Percentiles rank a stretch among this genome's conserved stretches.
These are phyloP conservation scores for Microtus obscurus DNA, from an alignment of 2,797 vertebrate genomes.

Conservation along the genomic window DNA sequence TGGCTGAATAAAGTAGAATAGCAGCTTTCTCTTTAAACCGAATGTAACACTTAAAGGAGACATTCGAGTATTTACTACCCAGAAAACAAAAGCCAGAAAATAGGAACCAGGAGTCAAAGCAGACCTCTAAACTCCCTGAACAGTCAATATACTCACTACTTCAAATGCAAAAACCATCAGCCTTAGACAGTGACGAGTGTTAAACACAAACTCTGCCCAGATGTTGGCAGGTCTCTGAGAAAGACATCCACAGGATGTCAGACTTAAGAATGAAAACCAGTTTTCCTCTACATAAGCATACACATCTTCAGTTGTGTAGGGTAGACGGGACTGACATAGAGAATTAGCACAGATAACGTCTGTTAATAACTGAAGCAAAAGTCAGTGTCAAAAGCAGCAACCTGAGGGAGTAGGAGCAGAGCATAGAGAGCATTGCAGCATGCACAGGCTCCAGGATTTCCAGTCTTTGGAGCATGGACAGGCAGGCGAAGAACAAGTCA, in stretches of 20 bases:
- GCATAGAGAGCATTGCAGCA: not conserved
- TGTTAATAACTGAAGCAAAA: not conserved
- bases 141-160: not conserved
- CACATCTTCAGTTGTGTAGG: not conserved
- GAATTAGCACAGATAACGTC: not conserved
- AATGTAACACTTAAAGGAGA: not conserved
- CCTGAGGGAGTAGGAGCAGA: accelerated
- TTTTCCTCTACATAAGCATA: not conserved
- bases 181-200: not conserved
- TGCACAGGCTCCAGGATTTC: not conserved
- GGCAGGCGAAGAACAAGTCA: not conserved
- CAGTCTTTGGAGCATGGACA: not conserved
- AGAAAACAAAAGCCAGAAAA: not conserved
- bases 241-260: not conserved
- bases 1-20: not conserved
- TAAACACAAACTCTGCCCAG: not conserved
- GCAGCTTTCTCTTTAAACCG: not conserved
- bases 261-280: not conserved
- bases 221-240: not conserved
- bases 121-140: not conserved
- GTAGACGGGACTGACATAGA: not conserved
- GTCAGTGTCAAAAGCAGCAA: not conserved
- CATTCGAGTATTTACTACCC: not conserved
- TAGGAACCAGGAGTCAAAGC: not conserved
- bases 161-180: not conserved